These are phyloP conservation scores for Poliocrania exsul DNA, from an alignment of 2,797 vertebrate genomes.

Conservation along the genomic window DNA sequence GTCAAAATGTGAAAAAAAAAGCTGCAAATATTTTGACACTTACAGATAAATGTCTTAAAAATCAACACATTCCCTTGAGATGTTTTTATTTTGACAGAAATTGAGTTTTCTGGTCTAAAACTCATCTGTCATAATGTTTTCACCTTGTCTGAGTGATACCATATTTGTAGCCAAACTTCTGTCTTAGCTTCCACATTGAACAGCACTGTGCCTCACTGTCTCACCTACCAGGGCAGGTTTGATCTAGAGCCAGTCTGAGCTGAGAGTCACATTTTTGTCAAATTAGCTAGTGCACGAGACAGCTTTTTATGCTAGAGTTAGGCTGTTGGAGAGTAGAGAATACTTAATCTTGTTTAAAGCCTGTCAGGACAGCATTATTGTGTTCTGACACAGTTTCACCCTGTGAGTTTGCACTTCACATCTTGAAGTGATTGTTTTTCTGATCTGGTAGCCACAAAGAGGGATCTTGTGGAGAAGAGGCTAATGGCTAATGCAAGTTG, in stretches of 20 bases:
- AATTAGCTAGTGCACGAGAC: not conserved
- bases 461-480: not conserved
- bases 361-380: not conserved
- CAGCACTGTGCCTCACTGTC: not conserved
- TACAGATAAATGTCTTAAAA: not conserved
- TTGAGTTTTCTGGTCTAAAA: not conserved
- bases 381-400: not conserved
- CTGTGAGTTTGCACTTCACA: not conserved
- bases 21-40: not conserved
- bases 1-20: not conserved
- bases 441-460: not conserved
- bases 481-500: not conserved
- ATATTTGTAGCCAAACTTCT: not conserved
- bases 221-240: not conserved
- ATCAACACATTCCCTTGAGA: not conserved
- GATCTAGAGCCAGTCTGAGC: not conserved
- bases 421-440: constrained; percentile 10
- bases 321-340: not conserved
- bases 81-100: not conserved
- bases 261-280: not conserved
- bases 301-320: not conserved
- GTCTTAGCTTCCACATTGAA: not conserved
- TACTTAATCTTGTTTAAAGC: not conserved
- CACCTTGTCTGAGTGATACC: not conserved
- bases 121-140: constrained; percentile 25